Percentiles rank a stretch among this genome's conserved stretches.
phyloP scores from a whole-genome alignment of 2,797 vertebrate genomes.

The Sciaenops ocellatus region DNA sequence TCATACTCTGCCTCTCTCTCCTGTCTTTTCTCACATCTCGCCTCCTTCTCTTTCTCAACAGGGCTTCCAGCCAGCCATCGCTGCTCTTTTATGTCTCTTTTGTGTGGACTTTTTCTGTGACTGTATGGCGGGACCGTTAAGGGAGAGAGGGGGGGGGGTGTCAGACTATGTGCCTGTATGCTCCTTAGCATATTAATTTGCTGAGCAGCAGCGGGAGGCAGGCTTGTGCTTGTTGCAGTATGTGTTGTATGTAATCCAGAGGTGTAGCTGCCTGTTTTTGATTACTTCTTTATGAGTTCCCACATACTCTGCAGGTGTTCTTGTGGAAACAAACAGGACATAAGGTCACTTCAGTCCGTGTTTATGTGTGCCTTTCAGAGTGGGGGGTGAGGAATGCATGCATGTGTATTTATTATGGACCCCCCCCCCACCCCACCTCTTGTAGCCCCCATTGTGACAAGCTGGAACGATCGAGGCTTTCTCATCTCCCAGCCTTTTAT shows the following conservation, averaged over 20 bases:
- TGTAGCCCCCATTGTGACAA: constrained; percentile 55
- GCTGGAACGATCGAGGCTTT: constrained; percentile 35
- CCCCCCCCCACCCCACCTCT: constrained; percentile 40
- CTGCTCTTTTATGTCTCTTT: constrained; percentile 34
- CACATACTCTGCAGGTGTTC: constrained; percentile 60
- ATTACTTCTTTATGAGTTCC: constrained; percentile 52
- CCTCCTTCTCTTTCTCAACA: constrained; percentile 49
- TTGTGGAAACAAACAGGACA: constrained; percentile 41
- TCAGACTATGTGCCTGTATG: constrained; percentile 42
- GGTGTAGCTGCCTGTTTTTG: constrained; percentile 55
- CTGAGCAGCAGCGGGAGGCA: constrained; percentile 56
- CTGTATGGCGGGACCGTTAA: constrained; percentile 8
- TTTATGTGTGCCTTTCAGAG: constrained; percentile 53
- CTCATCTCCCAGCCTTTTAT: constrained; percentile 64
- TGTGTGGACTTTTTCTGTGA: constrained; percentile 48
- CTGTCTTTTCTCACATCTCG: constrained; percentile 43
- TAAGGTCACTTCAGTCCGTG: constrained; percentile 50
- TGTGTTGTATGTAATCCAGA: constrained; percentile 54
- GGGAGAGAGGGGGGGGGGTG: neutral
- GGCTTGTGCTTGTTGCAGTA: constrained; percentile 66
- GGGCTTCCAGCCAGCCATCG: constrained; percentile 14
- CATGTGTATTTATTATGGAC: constrained; percentile 66
- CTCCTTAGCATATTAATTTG: constrained; percentile 68
- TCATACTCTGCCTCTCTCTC: constrained; percentile 30
- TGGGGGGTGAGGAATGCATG: constrained; percentile 75